A percentile compares a stretch with the other conserved stretches of the same genome.
These are phyloP conservation scores for Corythaixoides concolor DNA, from an alignment of 2,113 vertebrate species.

Conservation along the genomic window DNA sequence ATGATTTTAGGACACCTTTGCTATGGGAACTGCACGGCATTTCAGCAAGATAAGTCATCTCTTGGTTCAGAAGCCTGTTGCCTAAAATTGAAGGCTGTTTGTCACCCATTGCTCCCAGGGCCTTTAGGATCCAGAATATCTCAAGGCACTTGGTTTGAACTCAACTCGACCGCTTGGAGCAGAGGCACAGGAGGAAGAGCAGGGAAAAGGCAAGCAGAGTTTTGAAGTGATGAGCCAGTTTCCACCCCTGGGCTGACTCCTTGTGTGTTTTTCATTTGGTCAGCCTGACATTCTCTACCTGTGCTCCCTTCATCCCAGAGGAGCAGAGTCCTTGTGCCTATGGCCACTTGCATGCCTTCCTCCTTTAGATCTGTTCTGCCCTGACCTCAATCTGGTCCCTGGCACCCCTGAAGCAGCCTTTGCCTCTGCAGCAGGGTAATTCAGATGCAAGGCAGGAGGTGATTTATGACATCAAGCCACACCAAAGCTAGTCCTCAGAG, in stretches of 20 bases:
- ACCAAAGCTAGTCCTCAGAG: not conserved
- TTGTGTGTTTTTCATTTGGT: not conserved
- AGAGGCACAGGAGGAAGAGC: accelerated
- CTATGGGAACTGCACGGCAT: accelerated
- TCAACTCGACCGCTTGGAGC: accelerated
- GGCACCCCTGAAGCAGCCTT: not conserved
- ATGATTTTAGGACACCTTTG: not conserved
- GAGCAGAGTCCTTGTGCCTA: not conserved
- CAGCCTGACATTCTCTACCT: not conserved
- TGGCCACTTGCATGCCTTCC: not conserved
- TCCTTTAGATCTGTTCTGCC: not conserved
- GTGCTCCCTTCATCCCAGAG: not conserved
- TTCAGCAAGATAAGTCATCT: not conserved
- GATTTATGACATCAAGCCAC: not conserved
- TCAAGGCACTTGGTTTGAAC: not conserved
- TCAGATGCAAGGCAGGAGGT: not conserved
- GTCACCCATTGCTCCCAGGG: not conserved
- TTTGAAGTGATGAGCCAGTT: not conserved
- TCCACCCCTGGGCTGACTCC: not conserved
- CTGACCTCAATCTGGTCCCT: not conserved
- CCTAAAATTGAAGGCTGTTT: not conserved
- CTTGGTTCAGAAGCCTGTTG: not conserved
- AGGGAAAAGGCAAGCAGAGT: not conserved
- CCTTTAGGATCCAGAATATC: not conserved
- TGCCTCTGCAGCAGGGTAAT: not conserved